Base-by-base conservation (phyloP, 1,140 invertebrate genomes). In the Rhopalosiphum maidis region DNA sequence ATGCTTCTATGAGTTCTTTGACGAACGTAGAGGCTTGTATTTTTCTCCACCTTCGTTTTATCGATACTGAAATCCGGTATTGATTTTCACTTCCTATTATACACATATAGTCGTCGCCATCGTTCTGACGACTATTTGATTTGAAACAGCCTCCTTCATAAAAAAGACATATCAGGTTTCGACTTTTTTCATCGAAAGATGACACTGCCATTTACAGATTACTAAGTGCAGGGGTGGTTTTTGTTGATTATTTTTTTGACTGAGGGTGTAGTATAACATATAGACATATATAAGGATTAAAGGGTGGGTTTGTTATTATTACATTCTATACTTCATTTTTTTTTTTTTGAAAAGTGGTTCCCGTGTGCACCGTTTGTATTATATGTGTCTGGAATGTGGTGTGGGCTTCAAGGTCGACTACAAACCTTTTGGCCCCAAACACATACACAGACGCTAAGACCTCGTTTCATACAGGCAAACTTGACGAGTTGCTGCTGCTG, bases 61-160 rank as follows among this genome's bases (percentile, higher is more conserved):
- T 55, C 54, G 88, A 41, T 18, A 35, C 68, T 30, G 48, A 25
- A 85, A 92, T 92, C 91, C 91, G 91, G 91, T 92, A 92, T 92
- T 37, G 48, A n/a, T 92, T 92, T 92, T 92, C 91, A 92, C 91
- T 92, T 92, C 91, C 91, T 92, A 85, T 92, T 92, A 51, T 54
- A 85, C 51, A 85, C 82, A 25, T n/a, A 77, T 15, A 48, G 25
- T 25, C 77, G 30, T 37, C 35, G 77, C 41, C n/a, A 35, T 54
- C 77, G 43, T 21, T 23, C 48, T 85, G 91, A 85, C 91, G 91
- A 54, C 91, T 92, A 83, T 83, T 92, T n/a, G 91, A 92, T 92
- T 51, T 54, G 60, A 92, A 54, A 88, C 35, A 90, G 51, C n/a
- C 35, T 25, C n/a, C 48, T 11, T 41, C 30, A 37, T n/a, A 46